phyloP scores from a whole-genome alignment of 2,888 invertebrate species.

The Tetragnatha montana region DNA sequence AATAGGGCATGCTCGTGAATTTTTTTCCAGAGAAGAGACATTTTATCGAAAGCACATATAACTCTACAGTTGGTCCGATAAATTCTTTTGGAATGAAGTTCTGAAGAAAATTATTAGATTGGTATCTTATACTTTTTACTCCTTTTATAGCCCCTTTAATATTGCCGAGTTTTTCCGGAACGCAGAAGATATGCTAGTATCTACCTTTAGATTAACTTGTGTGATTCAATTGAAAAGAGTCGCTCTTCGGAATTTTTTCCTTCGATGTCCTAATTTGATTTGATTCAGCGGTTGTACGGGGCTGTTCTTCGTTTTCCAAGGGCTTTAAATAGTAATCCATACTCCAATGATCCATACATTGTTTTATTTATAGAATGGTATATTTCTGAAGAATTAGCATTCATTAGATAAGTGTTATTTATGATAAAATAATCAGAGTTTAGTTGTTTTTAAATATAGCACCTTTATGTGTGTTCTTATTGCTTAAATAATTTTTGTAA shows the following conservation, averaged over 20 bases:
- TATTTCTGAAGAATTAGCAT: too few species aligned
- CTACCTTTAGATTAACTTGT: background rate
- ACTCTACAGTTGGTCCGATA: background rate
- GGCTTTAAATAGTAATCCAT: background rate
- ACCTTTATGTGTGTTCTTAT: too few species aligned
- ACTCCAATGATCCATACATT: background rate
- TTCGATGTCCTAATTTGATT: background rate
- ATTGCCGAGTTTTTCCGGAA: slow-evolving; percentile 5
- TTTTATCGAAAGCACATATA: background rate
- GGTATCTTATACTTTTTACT: slow-evolving; percentile 17
- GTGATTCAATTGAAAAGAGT: slow-evolving; percentile 40
- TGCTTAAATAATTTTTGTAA: too few species aligned
- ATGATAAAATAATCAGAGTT: too few species aligned
- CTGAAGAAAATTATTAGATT: slow-evolving; percentile 29
- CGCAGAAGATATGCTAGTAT: background rate
- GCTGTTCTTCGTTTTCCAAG: slow-evolving; percentile 10
- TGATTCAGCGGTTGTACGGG: slow-evolving; percentile 5
- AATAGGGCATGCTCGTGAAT: background rate
- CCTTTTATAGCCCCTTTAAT: slow-evolving; percentile 9
- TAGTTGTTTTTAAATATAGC: too few species aligned
- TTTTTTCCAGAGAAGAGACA: background rate
- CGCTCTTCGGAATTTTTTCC: slow-evolving; percentile 23
- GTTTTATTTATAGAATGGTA: background rate
- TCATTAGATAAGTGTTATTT: too few species aligned
- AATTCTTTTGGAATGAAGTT: background rate